These are phyloP conservation scores for Pachliopta kotzebuea DNA, from an alignment of 2,888 invertebrate genomes.

Conservation along the genomic window DNA sequence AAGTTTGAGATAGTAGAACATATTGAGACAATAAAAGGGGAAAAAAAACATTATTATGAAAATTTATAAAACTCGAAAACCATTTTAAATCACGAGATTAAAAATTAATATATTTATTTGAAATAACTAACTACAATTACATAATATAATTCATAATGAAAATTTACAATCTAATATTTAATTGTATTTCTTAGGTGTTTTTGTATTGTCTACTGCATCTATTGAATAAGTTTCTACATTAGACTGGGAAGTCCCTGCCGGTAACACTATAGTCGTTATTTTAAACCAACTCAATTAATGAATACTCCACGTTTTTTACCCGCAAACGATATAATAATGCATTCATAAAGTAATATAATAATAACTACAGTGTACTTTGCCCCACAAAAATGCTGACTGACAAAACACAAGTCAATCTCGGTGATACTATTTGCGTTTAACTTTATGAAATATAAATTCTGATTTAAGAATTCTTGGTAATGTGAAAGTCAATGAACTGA, in stretches of 20 bases:
- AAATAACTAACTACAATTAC: no score
- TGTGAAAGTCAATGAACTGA: no score
- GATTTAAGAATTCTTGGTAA: no score
- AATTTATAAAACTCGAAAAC: no score
- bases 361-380: slow-evolving; percentile 16
- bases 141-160: no score
- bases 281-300: slow-evolving; percentile 10
- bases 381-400: slow-evolving; percentile 12
- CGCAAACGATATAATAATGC: slow-evolving; percentile 5
- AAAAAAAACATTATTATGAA: no score
- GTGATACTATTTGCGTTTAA: not conserved
- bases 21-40: no score
- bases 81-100: no score
- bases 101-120: no score
- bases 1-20: no score
- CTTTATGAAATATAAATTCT: no score
- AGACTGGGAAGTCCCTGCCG: slow-evolving; percentile 19
- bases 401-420: not conserved
- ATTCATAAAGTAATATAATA: slow-evolving; percentile 18
- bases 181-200: not conserved
- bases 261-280: slow-evolving; percentile 17
- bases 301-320: slow-evolving; percentile 8
- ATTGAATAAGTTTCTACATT: not conserved
- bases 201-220: not conserved
- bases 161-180: not conserved